Evolutionary conservation across 2,113 vertebrate genomes (phyloP).

Genomic region (Trachemys scripta): DNA sequence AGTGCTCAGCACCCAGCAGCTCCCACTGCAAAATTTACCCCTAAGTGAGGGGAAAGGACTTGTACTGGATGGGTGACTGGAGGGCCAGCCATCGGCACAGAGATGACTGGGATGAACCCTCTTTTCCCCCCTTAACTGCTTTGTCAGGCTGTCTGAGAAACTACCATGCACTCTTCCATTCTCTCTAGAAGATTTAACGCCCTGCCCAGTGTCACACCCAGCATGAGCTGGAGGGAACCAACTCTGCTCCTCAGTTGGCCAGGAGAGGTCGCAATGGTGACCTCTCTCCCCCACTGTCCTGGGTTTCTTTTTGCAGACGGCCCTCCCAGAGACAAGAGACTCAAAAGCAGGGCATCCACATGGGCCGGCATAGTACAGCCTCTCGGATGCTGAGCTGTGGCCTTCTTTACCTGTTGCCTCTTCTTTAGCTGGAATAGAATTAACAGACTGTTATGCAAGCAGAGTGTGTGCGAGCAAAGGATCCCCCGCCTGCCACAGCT

Average conservation of each 20-base stretch:
- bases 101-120: neutral
- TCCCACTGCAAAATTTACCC: neutral
- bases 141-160: neutral
- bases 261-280: neutral
- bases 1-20: neutral
- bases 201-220: neutral
- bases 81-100: neutral
- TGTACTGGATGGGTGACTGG: neutral
- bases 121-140: neutral
- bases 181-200: neutral
- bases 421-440: neutral
- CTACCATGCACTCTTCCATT: neutral
- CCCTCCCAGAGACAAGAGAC: neutral
- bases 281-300: neutral
- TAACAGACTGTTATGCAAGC: accelerated
- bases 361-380: neutral
- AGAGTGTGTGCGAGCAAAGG: neutral
- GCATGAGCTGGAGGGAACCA: too few relatives aligned
- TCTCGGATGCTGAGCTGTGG: accelerated
- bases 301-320: neutral
- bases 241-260: too few relatives aligned
- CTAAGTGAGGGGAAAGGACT: neutral
- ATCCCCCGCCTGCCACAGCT: neutral
- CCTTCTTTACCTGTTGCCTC: neutral
- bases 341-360: neutral